Percentiles rank a stretch among this genome's conserved stretches.
These are phyloP conservation scores for Tetheella fluctuosa DNA, from an alignment of 2,888 invertebrate species.

Conservation along the genomic window DNA sequence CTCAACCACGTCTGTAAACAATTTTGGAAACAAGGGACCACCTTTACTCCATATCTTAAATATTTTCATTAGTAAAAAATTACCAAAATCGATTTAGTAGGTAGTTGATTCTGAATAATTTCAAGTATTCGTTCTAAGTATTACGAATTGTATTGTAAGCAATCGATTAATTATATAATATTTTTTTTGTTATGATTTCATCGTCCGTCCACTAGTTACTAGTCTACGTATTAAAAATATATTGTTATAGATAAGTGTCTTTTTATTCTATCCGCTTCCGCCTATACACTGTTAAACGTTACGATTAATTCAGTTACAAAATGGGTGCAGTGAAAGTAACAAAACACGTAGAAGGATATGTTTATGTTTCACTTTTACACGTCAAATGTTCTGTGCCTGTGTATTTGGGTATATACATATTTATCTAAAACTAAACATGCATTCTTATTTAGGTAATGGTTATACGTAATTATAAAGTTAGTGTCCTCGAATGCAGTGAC, in stretches of 20 bases:
- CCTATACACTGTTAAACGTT: slow-evolving; percentile 9
- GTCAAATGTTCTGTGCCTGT: slow-evolving; percentile 25
- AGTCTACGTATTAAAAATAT: no score
- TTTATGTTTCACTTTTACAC: slow-evolving; percentile 29
- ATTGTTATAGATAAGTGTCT: background rate
- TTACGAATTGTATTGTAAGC: no score
- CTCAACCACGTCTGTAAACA: background rate
- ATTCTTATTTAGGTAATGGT: background rate
- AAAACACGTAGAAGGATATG: background rate
- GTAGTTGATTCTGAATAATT: no score
- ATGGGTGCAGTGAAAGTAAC: slow-evolving; percentile 41
- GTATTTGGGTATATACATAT: slow-evolving; percentile 25
- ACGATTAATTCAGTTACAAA: slow-evolving; percentile 44
- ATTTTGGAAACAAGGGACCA: background rate
- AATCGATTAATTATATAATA: no score
- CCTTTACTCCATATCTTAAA: no score
- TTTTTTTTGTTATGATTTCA: no score
- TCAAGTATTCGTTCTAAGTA: no score
- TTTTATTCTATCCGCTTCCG: slow-evolving; percentile 15
- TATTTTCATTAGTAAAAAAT: no score
- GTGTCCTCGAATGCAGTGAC: no score
- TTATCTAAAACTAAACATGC: slow-evolving; percentile 3
- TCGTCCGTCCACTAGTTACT: no score
- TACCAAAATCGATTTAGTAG: no score
- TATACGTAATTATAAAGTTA: no score